Conservation (phyloP, 2,113 vertebrate genomes). For the Ginglymostoma cirratum region DNA sequence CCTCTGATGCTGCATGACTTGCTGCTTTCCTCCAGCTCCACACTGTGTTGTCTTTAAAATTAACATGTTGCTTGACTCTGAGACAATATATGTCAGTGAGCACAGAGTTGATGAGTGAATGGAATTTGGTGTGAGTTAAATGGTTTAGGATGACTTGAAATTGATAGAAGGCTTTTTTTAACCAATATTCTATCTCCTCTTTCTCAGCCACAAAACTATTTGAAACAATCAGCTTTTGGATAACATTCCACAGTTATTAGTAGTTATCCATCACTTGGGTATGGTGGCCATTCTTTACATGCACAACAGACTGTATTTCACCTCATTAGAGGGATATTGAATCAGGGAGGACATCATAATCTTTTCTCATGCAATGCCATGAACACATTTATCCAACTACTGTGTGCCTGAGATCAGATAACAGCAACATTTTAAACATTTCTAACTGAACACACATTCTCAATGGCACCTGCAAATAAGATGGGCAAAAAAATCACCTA, state of each 20-base stretch:
- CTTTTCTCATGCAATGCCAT: not conserved
- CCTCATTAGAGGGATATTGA: not conserved
- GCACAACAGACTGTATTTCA: not conserved
- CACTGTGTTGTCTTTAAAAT: too few species aligned
- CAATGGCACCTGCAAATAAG: not conserved
- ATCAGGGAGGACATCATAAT: not conserved
- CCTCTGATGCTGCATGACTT: too few species aligned
- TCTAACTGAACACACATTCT: not conserved
- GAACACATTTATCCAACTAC: not conserved
- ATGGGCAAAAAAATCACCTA: not conserved
- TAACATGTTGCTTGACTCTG: too few species aligned
- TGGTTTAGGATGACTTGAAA: too few species aligned
- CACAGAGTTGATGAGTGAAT: too few species aligned
- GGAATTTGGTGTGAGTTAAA: too few species aligned
- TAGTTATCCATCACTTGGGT: not conserved
- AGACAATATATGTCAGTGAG: too few species aligned
- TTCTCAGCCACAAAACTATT: not conserved
- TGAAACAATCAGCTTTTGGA: not conserved
- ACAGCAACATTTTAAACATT: not conserved
- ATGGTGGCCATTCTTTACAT: not conserved
- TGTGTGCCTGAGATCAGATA: not conserved
- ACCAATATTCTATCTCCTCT: not conserved
- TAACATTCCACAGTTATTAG: not conserved
- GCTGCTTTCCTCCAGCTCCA: too few species aligned
- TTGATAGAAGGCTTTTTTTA: not conserved